Conservation (phyloP, 2,797 vertebrate genomes). For the Thripadectes ignobilis region DNA sequence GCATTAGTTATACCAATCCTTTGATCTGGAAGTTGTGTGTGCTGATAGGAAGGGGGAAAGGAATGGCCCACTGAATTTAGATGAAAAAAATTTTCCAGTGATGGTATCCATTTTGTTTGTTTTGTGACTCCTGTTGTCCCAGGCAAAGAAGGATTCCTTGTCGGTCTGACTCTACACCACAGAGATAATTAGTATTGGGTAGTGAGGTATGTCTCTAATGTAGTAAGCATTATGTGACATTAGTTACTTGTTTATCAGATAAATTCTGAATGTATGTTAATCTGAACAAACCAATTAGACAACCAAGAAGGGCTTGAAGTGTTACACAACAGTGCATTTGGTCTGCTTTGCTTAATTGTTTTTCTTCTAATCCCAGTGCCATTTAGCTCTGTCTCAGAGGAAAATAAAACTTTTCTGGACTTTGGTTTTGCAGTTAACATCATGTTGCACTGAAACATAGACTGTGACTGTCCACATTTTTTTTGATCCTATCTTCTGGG, state of each 20-base stretch:
- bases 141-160: neutral
- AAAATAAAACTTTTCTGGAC: neutral
- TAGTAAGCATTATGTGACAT: neutral
- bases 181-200: neutral
- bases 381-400: neutral
- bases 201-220: neutral
- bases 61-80: neutral
- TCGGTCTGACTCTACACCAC: neutral
- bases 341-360: neutral
- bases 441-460: neutral
- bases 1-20: neutral
- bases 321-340: neutral
- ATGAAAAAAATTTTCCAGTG: neutral
- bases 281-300: slow-evolving; percentile 15
- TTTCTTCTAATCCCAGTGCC: neutral
- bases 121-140: neutral
- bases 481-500: neutral
- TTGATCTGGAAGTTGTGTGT: neutral
- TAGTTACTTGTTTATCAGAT: neutral
- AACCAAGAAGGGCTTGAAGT: neutral
- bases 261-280: neutral
- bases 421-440: neutral
- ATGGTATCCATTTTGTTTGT: neutral
- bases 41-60: neutral
- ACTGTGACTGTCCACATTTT: neutral